These are phyloP conservation scores for Daphoenositta chrysoptera DNA, from an alignment of 2,113 vertebrate genomes.

Conservation along the genomic window DNA sequence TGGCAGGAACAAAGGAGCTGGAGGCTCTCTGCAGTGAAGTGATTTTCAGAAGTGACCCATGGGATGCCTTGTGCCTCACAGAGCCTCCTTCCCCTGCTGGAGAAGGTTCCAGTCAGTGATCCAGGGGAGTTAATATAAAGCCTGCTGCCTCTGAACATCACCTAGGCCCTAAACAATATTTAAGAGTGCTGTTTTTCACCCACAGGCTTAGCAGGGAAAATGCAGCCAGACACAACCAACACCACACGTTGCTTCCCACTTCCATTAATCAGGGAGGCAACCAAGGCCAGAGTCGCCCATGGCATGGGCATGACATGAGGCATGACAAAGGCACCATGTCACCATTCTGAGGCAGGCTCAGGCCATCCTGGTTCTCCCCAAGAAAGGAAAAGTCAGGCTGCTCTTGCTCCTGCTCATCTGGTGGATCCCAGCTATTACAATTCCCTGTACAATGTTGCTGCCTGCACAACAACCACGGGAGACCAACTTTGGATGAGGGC, in stretches of 20 bases:
- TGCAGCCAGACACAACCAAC: neutral
- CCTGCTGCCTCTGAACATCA: neutral
- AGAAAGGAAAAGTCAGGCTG: neutral
- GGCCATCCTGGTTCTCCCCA: neutral
- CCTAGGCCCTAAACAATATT: neutral
- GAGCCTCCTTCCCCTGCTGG: neutral
- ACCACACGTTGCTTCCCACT: neutral
- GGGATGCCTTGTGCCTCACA: neutral
- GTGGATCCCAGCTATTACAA: neutral
- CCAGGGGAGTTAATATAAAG: neutral
- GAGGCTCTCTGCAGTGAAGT: neutral
- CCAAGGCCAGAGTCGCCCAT: fast-evolving
- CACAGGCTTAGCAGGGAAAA: neutral
- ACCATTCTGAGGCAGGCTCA: neutral
- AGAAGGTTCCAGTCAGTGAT: neutral
- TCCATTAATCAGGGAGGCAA: neutral
- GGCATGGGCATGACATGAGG: fast-evolving
- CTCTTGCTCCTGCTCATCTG: neutral
- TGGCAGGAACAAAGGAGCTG: neutral
- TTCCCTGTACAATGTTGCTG: neutral
- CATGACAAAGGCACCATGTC: neutral
- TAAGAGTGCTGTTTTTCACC: neutral
- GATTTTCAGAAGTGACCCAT: neutral
- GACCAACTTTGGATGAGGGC: fast-evolving
- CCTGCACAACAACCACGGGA: neutral